Percentiles rank a stretch among this genome's conserved stretches.
phyloP scores from a whole-genome alignment of 2,888 invertebrate genomes.

The Melanostoma scalare region DNA sequence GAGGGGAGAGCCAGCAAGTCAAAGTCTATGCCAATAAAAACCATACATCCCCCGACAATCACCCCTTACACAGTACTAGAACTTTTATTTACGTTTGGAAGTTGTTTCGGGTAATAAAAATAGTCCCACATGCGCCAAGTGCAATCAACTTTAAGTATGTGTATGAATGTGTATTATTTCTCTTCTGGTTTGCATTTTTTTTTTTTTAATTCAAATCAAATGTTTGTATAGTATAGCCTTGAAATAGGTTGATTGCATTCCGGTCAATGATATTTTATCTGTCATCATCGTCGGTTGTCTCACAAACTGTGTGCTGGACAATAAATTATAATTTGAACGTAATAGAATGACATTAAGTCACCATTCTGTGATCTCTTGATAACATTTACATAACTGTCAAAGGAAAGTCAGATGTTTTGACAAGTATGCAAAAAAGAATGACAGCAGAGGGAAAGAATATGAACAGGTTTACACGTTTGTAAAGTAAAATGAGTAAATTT shows the following conservation, averaged over 20 bases:
- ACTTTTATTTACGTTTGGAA: slow-evolving; percentile 43
- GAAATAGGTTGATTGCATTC: slow-evolving; percentile 70
- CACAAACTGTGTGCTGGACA: slow-evolving; percentile 6
- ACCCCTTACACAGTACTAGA: not conserved
- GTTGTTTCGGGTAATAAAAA: slow-evolving; percentile 34
- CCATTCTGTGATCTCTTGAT: slow-evolving; percentile 9
- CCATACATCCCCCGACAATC: not conserved
- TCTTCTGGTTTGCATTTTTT: slow-evolving; percentile 6
- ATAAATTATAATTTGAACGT: slow-evolving; percentile 31
- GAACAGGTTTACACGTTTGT: slow-evolving; percentile 14
- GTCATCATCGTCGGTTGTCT: slow-evolving; percentile 1
- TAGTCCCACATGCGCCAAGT: slow-evolving; percentile 31
- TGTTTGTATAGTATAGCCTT: slow-evolving; percentile 42
- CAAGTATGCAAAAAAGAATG: slow-evolving; percentile 1
- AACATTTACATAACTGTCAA: slow-evolving; percentile 48
- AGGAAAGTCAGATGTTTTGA: not conserved
- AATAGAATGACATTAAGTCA: slow-evolving; percentile 15
- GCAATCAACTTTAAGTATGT: slow-evolving; percentile 59
- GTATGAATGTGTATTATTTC: slow-evolving; percentile 18
- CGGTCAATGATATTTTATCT: slow-evolving; percentile 60
- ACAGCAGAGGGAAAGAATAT: not conserved
- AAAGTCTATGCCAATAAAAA: slow-evolving; percentile 37
- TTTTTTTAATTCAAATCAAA: slow-evolving; percentile 56
- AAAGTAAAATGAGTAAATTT: slow-evolving; percentile 11
- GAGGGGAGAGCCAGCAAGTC: not conserved